Percentiles rank a stretch among this genome's conserved stretches.
phyloP scores from a whole-genome alignment of 92 coral and sea anemone genomes.

The Bergia sp. region DNA sequence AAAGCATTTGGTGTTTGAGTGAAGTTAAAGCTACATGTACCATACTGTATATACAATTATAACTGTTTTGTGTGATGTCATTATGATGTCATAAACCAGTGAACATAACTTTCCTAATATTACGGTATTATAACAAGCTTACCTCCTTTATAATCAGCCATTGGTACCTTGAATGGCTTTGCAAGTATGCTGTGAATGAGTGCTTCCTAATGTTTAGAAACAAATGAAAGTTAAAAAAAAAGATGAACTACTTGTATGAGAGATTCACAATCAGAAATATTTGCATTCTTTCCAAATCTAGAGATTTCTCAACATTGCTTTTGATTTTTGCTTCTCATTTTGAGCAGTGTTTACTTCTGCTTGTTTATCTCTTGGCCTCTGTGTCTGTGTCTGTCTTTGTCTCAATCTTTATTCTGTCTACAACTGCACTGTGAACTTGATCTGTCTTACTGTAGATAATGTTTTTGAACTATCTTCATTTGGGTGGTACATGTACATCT shows the following conservation, averaged over 20 bases:
- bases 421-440: too few relatives aligned
- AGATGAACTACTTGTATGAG: neutral
- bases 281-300: neutral
- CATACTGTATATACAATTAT: too few relatives aligned
- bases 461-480: too few relatives aligned
- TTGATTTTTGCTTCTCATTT: too few relatives aligned
- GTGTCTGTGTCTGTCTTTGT: neutral
- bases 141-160: conserved; percentile 83
- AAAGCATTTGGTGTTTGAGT: too few relatives aligned
- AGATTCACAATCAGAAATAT: too few relatives aligned
- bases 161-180: conserved; percentile 96
- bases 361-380: neutral
- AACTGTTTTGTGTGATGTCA: too few relatives aligned
- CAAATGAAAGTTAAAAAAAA: neutral
- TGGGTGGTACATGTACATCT: too few relatives aligned
- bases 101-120: too few relatives aligned
- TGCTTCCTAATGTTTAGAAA: conserved; percentile 65
- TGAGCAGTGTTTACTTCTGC: too few relatives aligned
- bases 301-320: neutral
- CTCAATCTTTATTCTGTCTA: neutral
- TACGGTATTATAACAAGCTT: neutral
- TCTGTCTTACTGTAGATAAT: too few relatives aligned
- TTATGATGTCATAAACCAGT: neutral
- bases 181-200: conserved; percentile 90
- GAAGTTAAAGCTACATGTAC: too few relatives aligned